Percentiles rank a stretch among this genome's conserved stretches.
These are phyloP conservation scores for Willowsia nigromaculata DNA, from an alignment of 2,888 invertebrate genomes.

Conservation along the genomic window DNA sequence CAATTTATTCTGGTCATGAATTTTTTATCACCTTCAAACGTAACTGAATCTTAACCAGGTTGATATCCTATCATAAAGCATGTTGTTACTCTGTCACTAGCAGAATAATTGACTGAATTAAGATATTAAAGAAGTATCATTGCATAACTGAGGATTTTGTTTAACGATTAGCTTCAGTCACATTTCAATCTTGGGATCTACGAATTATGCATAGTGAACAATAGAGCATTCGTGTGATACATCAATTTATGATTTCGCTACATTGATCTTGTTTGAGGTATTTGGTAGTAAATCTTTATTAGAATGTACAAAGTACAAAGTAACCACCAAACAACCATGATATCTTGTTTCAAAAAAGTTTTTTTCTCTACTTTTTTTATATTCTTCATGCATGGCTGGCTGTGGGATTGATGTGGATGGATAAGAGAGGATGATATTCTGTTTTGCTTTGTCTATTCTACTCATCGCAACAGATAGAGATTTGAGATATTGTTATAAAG, in stretches of 20 bases:
- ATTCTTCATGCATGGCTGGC: constrained; percentile 54
- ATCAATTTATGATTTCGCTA: not conserved
- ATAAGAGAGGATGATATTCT: constrained; percentile 1
- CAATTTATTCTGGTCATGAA: not conserved
- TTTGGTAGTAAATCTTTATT: constrained; percentile 30
- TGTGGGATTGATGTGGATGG: constrained; percentile 52
- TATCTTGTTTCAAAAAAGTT: not conserved
- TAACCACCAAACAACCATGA: constrained; percentile 25
- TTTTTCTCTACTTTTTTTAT: not conserved
- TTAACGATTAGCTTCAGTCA: not conserved
- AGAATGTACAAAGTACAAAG: not conserved
- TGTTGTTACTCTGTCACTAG: not conserved
- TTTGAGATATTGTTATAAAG: not conserved
- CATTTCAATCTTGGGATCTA: not conserved
- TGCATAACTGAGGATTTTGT: not conserved
- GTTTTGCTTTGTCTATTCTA: not conserved
- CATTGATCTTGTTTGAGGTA: constrained; percentile 18
- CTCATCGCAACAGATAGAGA: not conserved
- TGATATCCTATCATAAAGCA: not conserved
- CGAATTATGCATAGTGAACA: not conserved
- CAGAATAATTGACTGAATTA: not conserved
- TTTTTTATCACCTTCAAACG: not conserved
- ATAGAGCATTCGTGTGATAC: not conserved
- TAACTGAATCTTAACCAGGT: not conserved
- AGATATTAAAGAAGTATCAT: not conserved